Conservation (phyloP, 2,888 invertebrate species). For the Seira sanloemensis region DNA sequence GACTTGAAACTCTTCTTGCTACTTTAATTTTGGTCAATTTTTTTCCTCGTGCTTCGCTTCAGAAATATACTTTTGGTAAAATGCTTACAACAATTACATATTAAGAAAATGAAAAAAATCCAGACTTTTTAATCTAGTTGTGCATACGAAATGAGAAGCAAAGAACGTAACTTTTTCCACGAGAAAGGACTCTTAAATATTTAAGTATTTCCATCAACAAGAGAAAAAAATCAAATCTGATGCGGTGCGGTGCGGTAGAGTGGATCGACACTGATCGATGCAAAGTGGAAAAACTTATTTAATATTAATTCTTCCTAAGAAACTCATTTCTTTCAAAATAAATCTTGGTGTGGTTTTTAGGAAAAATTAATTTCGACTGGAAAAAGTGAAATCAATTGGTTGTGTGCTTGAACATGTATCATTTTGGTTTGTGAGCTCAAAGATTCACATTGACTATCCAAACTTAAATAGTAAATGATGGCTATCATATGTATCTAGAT, state of each 20-base stretch:
- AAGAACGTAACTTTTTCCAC: not conserved
- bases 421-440: too few relatives aligned
- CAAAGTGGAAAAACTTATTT: not conserved
- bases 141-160: not conserved
- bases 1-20: not conserved
- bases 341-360: too few relatives aligned
- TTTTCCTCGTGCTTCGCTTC: too few relatives aligned
- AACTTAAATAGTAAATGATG: too few relatives aligned
- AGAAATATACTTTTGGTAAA: not conserved
- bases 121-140: not conserved
- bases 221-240: not conserved
- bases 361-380: too few relatives aligned
- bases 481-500: too few relatives aligned
- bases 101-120: conserved; percentile 5
- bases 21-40: too few relatives aligned
- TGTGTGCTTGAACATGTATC: too few relatives aligned
- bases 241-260: not conserved
- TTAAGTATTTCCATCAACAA: not conserved
- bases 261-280: not conserved
- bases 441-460: too few relatives aligned
- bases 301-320: not conserved
- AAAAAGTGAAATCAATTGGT: too few relatives aligned
- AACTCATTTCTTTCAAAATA: too few relatives aligned
- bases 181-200: not conserved
- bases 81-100: conserved; percentile 1